phyloP scores from a whole-genome alignment of 2,888 invertebrate genomes.

The Nemoura dubitans region DNA sequence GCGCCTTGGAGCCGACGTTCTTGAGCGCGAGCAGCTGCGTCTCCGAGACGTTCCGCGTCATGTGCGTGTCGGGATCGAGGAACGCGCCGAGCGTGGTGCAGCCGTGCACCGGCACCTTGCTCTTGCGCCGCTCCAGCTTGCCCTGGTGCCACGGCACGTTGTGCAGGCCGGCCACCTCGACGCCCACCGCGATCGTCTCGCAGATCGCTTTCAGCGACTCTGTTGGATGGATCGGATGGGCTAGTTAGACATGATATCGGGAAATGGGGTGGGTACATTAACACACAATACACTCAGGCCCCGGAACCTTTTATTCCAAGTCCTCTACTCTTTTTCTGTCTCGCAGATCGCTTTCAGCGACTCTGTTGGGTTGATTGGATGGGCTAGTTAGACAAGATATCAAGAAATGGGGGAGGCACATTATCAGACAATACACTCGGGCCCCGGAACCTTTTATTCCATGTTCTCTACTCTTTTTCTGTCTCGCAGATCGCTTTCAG shows the following conservation, averaged over 20 bases:
- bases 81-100: constrained; percentile 58
- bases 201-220: constrained; percentile 91
- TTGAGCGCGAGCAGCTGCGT: constrained; percentile 83
- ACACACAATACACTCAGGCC: too few species aligned
- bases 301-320: too few species aligned
- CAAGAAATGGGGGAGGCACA: too few species aligned
- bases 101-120: constrained; percentile 61
- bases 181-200: constrained; percentile 84
- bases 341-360: constrained; percentile 90
- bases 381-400: too few species aligned
- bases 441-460: too few species aligned
- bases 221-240: constrained; percentile 59
- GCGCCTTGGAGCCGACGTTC: constrained; percentile 81
- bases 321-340: too few species aligned
- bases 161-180: constrained; percentile 75
- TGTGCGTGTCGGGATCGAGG: constrained; percentile 50
- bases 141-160: constrained; percentile 75
- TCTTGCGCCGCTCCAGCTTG: constrained; percentile 75
- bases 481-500: constrained; percentile 89
- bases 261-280: too few species aligned
- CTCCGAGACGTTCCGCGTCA: constrained; percentile 86
- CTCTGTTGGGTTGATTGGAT: constrained; percentile 67
- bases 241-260: too few species aligned
- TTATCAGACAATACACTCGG: too few species aligned
- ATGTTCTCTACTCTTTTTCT: too few species aligned